Evolutionary conservation across 2,113 vertebrate species (phyloP).

Genomic region (Boulengeromyrus knoepffleri): DNA sequence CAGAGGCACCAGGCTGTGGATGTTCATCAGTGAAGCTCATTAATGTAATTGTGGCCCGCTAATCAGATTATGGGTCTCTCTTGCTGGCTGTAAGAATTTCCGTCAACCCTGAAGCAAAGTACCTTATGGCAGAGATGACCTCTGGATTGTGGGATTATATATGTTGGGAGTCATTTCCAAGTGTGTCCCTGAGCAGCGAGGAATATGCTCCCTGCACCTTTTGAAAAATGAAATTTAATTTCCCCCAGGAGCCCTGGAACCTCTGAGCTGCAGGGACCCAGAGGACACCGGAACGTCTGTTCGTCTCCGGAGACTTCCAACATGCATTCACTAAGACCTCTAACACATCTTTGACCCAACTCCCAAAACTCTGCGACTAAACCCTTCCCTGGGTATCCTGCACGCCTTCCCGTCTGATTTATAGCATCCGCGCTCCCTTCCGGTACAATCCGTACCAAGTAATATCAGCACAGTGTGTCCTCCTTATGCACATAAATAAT

Average conservation of each 20-base stretch:
- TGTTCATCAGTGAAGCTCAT: slow-evolving; percentile 37
- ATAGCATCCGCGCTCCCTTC: not conserved
- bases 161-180: not conserved
- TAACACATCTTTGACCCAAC: not conserved
- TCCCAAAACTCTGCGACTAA: not conserved
- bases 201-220: slow-evolving; percentile 17
- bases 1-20: slow-evolving; percentile 40
- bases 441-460: not conserved
- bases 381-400: not conserved
- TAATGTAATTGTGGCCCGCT: slow-evolving; percentile 50
- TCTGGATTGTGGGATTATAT: slow-evolving; percentile 9
- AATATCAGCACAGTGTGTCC: not conserved
- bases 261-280: not conserved
- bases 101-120: slow-evolving; percentile 13
- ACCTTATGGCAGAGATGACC: not conserved
- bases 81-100: slow-evolving; percentile 33
- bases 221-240: slow-evolving; percentile 27
- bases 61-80: slow-evolving; percentile 54
- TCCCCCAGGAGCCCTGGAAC: slow-evolving; percentile 10
- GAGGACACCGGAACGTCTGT: not conserved
- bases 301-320: not conserved
- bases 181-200: not conserved
- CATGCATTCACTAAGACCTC: slow-evolving; percentile 1
- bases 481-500: not conserved
- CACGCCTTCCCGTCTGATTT: not conserved